phyloP scores from a whole-genome alignment of 2,797 vertebrate species.

The Hylomyscus alleni region DNA sequence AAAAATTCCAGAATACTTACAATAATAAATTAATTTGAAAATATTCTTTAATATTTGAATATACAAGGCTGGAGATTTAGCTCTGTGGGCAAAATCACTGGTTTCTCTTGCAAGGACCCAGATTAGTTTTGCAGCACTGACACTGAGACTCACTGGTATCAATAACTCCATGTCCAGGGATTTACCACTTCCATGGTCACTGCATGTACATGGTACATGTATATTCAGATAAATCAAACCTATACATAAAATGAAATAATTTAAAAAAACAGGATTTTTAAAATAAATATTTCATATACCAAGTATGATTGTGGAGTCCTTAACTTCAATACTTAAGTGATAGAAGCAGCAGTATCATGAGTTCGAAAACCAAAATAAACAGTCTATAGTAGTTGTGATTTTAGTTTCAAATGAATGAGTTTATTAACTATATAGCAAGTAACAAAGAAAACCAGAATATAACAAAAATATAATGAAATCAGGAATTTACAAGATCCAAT shows the following conservation, averaged over 20 bases:
- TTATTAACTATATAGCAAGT: neutral
- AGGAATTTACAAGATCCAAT: neutral
- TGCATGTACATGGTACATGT: too few relatives aligned
- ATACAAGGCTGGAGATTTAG: too few relatives aligned
- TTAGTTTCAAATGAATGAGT: neutral
- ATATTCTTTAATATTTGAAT: neutral
- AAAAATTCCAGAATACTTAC: neutral
- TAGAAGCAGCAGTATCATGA: neutral
- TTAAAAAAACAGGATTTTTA: neutral
- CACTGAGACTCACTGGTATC: neutral
- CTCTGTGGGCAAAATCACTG: neutral
- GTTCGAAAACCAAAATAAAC: neutral
- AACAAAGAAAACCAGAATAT: neutral
- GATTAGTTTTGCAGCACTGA: neutral
- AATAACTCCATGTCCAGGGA: neutral
- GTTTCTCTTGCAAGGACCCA: neutral
- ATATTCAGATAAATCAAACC: neutral
- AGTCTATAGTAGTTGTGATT: neutral
- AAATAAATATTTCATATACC: neutral
- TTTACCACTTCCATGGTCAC: neutral
- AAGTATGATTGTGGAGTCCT: neutral
- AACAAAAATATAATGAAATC: neutral
- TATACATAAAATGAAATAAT: neutral
- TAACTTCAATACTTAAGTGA: neutral
- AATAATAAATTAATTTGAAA: neutral